Evolutionary conservation across 1,140 invertebrate genomes (phyloP).

Genomic region (Tetraneura akinire): DNA sequence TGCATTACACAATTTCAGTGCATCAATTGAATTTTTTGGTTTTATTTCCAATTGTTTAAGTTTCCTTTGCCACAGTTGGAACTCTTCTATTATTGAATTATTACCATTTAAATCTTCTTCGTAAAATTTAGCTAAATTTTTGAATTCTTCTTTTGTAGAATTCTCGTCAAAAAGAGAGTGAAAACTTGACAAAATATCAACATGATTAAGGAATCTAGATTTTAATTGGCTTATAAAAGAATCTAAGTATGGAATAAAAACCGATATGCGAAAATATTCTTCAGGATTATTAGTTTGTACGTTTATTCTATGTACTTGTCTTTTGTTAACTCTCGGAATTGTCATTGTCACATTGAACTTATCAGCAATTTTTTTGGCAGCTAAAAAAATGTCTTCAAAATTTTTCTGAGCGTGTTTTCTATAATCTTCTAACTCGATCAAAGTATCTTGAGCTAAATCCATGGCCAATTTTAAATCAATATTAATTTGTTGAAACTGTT

Average conservation of each 20-base stretch:
- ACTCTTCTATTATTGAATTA: neutral
- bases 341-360: neutral
- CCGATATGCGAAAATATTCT: neutral
- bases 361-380: neutral
- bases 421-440: constrained; percentile 23
- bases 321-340: constrained; percentile 8
- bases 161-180: constrained; percentile 4
- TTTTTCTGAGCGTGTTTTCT: neutral
- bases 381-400: constrained; percentile 16
- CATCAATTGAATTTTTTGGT: neutral
- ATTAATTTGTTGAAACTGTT: neutral
- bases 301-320: constrained; percentile 5
- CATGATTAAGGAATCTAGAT: neutral
- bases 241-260: neutral
- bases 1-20: neutral
- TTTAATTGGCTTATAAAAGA: constrained; percentile 5
- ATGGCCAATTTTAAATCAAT: constrained; percentile 12
- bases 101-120: neutral
- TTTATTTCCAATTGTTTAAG: neutral
- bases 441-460: constrained; percentile 25
- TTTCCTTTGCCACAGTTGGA: neutral
- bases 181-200: constrained; percentile 16
- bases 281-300: constrained; percentile 9
- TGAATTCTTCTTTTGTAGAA: neutral
- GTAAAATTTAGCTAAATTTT: neutral